Evolutionary conservation across 2,888 invertebrate genomes (phyloP).

Genomic region (Drosophila anceps): DNA sequence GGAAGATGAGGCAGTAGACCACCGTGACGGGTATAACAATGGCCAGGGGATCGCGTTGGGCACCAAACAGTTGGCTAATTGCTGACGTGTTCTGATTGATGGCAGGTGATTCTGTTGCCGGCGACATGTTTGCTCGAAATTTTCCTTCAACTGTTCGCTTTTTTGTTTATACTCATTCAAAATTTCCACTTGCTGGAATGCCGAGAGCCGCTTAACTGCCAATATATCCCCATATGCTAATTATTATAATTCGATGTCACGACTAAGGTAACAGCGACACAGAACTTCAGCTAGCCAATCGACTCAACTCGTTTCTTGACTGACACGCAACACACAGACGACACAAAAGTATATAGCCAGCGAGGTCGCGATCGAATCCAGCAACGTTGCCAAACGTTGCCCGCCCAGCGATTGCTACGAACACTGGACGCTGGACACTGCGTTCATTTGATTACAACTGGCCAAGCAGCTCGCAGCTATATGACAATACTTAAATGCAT

Average conservation of each 20-base stretch:
- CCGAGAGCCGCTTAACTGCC: constrained; percentile 52
- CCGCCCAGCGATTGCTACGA: constrained; percentile 17
- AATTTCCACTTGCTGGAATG: constrained; percentile 70
- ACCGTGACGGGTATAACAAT: constrained; percentile 91
- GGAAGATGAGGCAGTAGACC: constrained; percentile 91
- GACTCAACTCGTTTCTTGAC: constrained; percentile 47
- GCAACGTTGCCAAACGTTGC: constrained; percentile 10
- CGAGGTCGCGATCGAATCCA: constrained; percentile 34
- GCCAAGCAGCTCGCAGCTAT: constrained; percentile 9
- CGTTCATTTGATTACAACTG: constrained; percentile 32
- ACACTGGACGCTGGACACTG: constrained; percentile 24
- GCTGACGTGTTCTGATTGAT: constrained; percentile 42
- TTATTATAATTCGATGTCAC: constrained; percentile 79
- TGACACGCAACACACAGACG: constrained; percentile 70
- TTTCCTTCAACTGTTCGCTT: constrained; percentile 37
- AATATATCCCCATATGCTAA: constrained; percentile 70
- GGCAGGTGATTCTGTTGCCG: constrained; percentile 24
- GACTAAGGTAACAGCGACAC: constrained; percentile 46
- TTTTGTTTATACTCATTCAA: constrained; percentile 53
- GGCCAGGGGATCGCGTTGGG: constrained; percentile 88
- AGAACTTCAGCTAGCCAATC: constrained; percentile 22
- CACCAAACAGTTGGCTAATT: constrained; percentile 62
- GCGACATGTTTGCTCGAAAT: constrained; percentile 42
- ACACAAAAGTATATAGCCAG: constrained; percentile 33
- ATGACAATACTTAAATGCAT: constrained; percentile 17